A percentile compares a stretch with the other conserved stretches of the same genome.
Conservation (phyloP, 2,888 invertebrate species). For the Scaptomyza cyrtandrae region DNA sequence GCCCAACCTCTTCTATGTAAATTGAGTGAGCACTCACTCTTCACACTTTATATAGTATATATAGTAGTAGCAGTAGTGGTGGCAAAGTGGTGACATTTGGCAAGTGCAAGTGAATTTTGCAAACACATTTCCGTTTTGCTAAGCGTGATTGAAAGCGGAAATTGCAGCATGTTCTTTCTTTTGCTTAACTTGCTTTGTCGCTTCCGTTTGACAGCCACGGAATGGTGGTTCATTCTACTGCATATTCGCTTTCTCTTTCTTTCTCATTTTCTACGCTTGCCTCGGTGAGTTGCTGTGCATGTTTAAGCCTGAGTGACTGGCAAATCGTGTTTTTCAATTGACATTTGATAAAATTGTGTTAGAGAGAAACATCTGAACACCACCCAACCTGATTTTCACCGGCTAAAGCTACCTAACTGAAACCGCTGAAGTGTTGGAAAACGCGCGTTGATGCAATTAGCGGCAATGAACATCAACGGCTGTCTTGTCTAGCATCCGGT, state of each 20-base stretch:
- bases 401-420: conserved; percentile 11
- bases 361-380: conserved; percentile 12
- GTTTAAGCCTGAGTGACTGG: conserved; percentile 49
- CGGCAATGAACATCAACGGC: conserved; percentile 16
- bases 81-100: conserved; percentile 6
- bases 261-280: not conserved
- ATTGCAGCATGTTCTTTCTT: conserved; percentile 57
- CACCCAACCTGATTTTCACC: not conserved
- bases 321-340: conserved; percentile 72
- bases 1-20: not conserved
- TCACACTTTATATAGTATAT: conserved; percentile 4
- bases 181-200: conserved; percentile 34
- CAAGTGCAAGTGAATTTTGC: conserved; percentile 43
- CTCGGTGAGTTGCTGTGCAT: not conserved
- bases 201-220: conserved; percentile 71
- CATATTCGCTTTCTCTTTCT: not conserved
- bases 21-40: conserved; percentile 22
- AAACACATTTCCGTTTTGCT: conserved; percentile 65
- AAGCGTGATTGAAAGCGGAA: conserved; percentile 74
- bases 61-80: not conserved
- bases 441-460: conserved; percentile 58
- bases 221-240: conserved; percentile 41
- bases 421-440: conserved; percentile 48
- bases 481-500: conserved; percentile 1
- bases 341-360: conserved; percentile 74